phyloP scores from a whole-genome alignment of 2,797 vertebrate genomes.

The Pogoniulus pusillus region DNA sequence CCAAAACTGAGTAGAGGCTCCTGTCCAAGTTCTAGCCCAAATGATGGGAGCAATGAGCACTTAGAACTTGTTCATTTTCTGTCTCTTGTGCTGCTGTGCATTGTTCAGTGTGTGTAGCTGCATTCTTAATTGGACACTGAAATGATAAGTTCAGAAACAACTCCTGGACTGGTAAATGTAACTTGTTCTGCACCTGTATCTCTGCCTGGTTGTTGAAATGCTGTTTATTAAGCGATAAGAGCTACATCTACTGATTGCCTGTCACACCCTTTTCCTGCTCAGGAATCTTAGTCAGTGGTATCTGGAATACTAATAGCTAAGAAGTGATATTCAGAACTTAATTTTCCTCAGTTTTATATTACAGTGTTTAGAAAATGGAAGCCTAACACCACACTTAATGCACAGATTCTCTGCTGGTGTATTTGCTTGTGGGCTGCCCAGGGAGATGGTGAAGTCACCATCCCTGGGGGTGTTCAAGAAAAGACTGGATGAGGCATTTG shows the following conservation, averaged over 20 bases:
- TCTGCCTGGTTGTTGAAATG: constrained; percentile 6
- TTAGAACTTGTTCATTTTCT: neutral
- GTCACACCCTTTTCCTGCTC: constrained; percentile 55
- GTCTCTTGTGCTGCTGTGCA: accelerated
- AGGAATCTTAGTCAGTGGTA: neutral
- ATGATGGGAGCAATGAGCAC: neutral
- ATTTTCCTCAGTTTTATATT: neutral
- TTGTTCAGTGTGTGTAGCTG: neutral
- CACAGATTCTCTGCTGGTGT: neutral
- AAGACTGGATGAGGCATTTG: too few species aligned
- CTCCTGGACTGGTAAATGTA: neutral
- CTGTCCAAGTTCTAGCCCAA: neutral
- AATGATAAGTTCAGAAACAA: neutral
- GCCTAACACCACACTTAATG: neutral
- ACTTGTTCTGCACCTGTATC: neutral
- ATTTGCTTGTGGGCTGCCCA: neutral
- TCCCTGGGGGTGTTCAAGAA: too few species aligned
- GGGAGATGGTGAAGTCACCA: too few species aligned
- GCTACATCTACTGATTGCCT: constrained; percentile 39
- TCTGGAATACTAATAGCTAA: neutral
- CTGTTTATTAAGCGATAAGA: neutral
- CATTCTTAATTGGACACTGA: neutral
- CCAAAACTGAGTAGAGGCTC: neutral
- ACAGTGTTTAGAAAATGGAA: neutral
- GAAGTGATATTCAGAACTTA: neutral